phyloP scores from a whole-genome alignment of 2,113 vertebrate species.

The Cisticola juncidis region DNA sequence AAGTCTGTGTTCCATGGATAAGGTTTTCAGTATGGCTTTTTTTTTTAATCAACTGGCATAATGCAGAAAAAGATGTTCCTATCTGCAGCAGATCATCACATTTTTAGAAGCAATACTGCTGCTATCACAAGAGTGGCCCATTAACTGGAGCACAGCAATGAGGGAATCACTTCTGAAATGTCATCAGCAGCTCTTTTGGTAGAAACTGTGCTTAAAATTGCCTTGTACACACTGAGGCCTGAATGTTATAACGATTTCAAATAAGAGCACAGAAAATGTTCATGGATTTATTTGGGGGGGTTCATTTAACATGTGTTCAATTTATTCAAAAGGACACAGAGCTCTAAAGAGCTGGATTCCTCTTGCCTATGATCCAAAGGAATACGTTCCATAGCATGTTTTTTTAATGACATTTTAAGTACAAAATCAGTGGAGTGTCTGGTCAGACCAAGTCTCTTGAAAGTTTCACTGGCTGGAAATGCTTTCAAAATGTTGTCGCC shows the following conservation, averaged over 20 bases:
- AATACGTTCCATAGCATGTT: neutral
- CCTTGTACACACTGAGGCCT: neutral
- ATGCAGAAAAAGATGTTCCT: neutral
- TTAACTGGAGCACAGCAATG: neutral
- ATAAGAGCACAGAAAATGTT: neutral
- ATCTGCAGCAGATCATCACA: neutral
- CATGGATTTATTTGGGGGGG: neutral
- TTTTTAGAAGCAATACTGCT: neutral
- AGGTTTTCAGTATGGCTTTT: neutral
- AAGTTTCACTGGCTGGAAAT: neutral
- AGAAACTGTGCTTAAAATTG: conserved; percentile 1
- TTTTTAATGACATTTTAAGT: neutral
- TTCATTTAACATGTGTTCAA: neutral
- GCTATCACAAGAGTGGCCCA: neutral
- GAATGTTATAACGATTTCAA: neutral
- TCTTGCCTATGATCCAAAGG: neutral
- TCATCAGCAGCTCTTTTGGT: neutral
- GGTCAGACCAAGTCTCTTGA: neutral
- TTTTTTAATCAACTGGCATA: neutral
- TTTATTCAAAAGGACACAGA: neutral
- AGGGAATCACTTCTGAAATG: conserved; percentile 28
- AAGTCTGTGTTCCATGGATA: accelerated
- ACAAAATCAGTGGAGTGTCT: neutral
- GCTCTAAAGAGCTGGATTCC: neutral
- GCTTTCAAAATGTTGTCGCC: neutral